Percentiles rank a stretch among this genome's conserved stretches.
phyloP scores from a whole-genome alignment of 2,113 vertebrate genomes.

The Mesitornis unicolor region DNA sequence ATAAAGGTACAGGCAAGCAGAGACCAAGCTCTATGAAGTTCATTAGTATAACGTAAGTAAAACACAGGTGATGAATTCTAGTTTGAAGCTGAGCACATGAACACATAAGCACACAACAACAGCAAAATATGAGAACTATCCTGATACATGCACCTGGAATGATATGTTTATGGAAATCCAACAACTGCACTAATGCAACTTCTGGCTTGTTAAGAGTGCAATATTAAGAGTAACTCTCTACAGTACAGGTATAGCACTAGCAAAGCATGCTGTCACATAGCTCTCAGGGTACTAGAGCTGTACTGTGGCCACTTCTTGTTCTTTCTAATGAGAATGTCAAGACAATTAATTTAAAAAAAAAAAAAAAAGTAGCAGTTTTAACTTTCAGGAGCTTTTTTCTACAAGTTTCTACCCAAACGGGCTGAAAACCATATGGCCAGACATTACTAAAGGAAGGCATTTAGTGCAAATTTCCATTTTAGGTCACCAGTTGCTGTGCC shows the following conservation, averaged over 20 bases:
- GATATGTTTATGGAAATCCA: background rate
- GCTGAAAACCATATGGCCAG: background rate
- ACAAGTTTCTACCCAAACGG: background rate
- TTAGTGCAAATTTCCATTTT: background rate
- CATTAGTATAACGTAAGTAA: background rate
- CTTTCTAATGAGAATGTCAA: background rate
- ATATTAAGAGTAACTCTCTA: background rate
- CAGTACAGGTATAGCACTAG: background rate
- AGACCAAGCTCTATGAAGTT: background rate
- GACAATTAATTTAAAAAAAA: background rate
- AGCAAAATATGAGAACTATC: background rate
- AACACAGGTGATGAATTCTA: background rate
- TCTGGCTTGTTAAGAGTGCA: background rate
- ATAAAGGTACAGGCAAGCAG: background rate
- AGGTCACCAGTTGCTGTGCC: background rate
- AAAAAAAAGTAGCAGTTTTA: background rate
- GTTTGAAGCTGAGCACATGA: background rate
- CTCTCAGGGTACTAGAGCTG: background rate
- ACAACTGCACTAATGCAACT: background rate
- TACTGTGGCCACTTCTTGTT: background rate
- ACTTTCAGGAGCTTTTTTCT: background rate
- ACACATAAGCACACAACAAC: background rate
- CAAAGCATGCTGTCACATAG: fast-evolving
- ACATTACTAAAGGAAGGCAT: background rate
- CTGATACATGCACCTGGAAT: background rate